Evolutionary conservation across 2,797 vertebrate species (phyloP), one percentile per base, ranked within the genome.

Genomic region (Sorex maritimensis): DNA sequence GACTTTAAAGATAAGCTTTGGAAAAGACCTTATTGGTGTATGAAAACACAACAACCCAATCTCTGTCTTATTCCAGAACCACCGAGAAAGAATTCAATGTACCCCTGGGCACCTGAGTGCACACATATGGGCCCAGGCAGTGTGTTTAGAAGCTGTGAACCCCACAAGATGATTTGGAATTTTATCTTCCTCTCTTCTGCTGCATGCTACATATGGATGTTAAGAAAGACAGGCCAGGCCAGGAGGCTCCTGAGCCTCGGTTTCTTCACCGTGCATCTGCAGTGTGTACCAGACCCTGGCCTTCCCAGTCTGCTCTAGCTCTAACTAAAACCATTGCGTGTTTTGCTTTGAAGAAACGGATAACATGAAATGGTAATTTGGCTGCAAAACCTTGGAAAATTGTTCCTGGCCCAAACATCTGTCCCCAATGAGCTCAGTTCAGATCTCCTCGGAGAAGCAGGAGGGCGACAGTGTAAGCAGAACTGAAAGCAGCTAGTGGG

Each of bases 351-450:
- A 97, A 96, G 95, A 93, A 97, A 95, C 91, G 96, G 95, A 93
- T 96, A 94, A 97, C 96, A 96, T 94, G 95, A 95, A 97, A 97
- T 3, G 95, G 95, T 95, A 95, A 96, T 97, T 97, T 96, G 96
- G 96, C 96, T 96, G 87, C 93, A 96, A 95, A 96, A 91, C 93
- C 85, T 96, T 96, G 95, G 96, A 96, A 97, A 97, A 95, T 97
- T 97, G 92, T 97, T 97, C 94, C 93, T 6, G 77, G 95, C 94
- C 96, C 96, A 96, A 96, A 96, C 96, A 97, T 96, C 92, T 96
- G 96, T 89, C 95, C 94, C 90, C 80, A 80, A 94, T 96, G 95
- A 97, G 92, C 93, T 96, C 93, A 92, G 63, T 84, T 78, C 72
- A 95, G 86, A 87, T 89, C 87, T 94, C 72, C 41, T n/a, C 61